Evolutionary conservation across 1,140 invertebrate genomes (phyloP), one percentile per base, ranked within the genome.

Genomic region (Ptiloglossa arizonensis): DNA sequence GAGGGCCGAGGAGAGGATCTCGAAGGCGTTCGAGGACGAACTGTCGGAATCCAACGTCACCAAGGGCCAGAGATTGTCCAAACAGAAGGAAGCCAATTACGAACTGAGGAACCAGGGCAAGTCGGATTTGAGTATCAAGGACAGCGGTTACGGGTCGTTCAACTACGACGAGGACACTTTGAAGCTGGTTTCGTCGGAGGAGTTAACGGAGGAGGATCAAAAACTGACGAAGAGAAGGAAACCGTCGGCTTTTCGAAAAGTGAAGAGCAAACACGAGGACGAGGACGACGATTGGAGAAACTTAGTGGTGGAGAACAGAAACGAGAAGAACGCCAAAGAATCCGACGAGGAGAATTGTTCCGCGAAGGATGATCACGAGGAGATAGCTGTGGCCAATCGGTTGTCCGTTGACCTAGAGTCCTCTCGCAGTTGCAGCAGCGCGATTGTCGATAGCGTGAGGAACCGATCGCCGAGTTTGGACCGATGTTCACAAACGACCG

Each of bases 1-100:
- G 52, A 87, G 88, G 2, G 91, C 91, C 0, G 90, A 90, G 29
- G 91, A 93, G 54, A 79, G 57, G 1, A 89, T 88, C 13, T 87
- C 84, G 0, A 50, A 83, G 59, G 56, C 88, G 0, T 89, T 91
- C 52, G 41, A 77, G 9, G 44, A 46, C 6, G 32, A 56, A 46
- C 17, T 27, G 17, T 57, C 19, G 0, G 67, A 71, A 0, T 1
- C 48, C n/a, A 48, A 62, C 2, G 41, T 19, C 0, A 19, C 17
- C 29, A 73, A 48, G 17, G 59, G 1, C 44, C 64, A 76, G 17
- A 81, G 50, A 41, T 32, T 17, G 5, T 50, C 44, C 0, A 82
- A 54, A 54, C 32, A 57, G 17, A 75, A 76, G 22, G 81, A 81
- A 15, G 8, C 62, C 0, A 70, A 80, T 6, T 70, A 80, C 27